Base-by-base conservation (phyloP, 1,140 invertebrate genomes). In the Hylaeus volcanicus region DNA sequence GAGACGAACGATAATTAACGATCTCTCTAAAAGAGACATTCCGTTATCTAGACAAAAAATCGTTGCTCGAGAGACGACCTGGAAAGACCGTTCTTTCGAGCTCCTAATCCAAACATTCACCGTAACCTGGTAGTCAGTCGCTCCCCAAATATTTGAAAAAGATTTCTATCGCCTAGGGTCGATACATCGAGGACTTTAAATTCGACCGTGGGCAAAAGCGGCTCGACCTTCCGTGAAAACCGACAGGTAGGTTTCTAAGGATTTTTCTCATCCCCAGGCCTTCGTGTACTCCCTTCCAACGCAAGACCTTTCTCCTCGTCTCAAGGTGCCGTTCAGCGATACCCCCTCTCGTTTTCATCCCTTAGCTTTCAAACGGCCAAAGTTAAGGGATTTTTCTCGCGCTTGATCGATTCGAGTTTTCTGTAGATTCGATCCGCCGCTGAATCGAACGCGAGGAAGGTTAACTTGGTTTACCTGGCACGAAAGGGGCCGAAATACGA, bases 171-270 rank as follows among this genome's bases (percentile, higher is more conserved):
- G 74, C 5, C 0, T 5, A 12, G n/a, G 72, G 39, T 75, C 45
- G 79, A 80, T 68, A 74, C 64, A 58, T 58, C 8, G 45, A 53
- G 37, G 26, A 45, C 72, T 53, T 79, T 74, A 65, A 66, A 51
- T 55, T 58, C 8, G 43, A n/a, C 15, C 60, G 2, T n/a, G 26
- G 58, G 5, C 69, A 51, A 43, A 43, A 55, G 60, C 26, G 1
- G 72, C 45, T 81, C 69, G 74, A 61, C 63, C 71, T 88, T 81
- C 79, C 74, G 78, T 88, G 71, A 88, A 88, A 90, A 88, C 81
- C 86, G 84, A 84, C 88, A 90, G 89, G 88, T 91, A 86, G 51
- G 26, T 74, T 85, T 82, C 41, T 48, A 66, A 74, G 65, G 71
- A 79, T 85, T 81, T 51, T 83, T 43, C 51, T 5, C 70, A 53